Percentiles rank a stretch among this genome's conserved stretches.
phyloP scores from a whole-genome alignment of 2,888 invertebrate species.

The Cryptophagus acutangulus region DNA sequence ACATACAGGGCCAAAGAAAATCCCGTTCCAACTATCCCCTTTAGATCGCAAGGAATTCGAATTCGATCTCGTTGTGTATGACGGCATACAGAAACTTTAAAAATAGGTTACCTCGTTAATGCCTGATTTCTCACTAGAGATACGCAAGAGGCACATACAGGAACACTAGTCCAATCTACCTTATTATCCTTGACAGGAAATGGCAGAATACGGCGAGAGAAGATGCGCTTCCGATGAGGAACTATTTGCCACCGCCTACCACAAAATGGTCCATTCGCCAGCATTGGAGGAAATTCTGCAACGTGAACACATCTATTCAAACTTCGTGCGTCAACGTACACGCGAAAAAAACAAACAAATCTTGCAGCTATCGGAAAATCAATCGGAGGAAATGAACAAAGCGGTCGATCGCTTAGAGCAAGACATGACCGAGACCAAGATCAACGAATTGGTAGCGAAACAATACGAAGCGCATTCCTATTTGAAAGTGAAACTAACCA shows the following conservation, averaged over 20 bases:
- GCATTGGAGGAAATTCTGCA: conserved; percentile 83
- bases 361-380: conserved; percentile 64
- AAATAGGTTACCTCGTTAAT: too few species aligned
- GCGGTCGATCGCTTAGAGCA: conserved; percentile 74
- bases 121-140: too few species aligned
- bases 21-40: too few species aligned
- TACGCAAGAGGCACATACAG: too few species aligned
- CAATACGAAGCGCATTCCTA: conserved; percentile 81
- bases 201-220: conserved; percentile 77
- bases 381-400: conserved; percentile 84
- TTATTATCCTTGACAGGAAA: conserved; percentile 56
- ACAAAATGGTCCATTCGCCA: conserved; percentile 59
- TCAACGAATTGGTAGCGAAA: conserved; percentile 75
- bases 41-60: too few species aligned
- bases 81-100: too few species aligned
- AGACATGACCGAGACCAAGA: conserved; percentile 74
- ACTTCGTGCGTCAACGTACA: conserved; percentile 68
- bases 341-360: conserved; percentile 70
- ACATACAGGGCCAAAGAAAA: too few species aligned
- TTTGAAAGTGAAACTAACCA: conserved; percentile 79
- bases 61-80: too few species aligned
- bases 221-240: conserved; percentile 80
- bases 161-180: too few species aligned
- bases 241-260: conserved; percentile 80
- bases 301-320: conserved; percentile 82